These are phyloP conservation scores for Lophotis ruficrista DNA, from an alignment of 2,113 vertebrate genomes.

Conservation along the genomic window DNA sequence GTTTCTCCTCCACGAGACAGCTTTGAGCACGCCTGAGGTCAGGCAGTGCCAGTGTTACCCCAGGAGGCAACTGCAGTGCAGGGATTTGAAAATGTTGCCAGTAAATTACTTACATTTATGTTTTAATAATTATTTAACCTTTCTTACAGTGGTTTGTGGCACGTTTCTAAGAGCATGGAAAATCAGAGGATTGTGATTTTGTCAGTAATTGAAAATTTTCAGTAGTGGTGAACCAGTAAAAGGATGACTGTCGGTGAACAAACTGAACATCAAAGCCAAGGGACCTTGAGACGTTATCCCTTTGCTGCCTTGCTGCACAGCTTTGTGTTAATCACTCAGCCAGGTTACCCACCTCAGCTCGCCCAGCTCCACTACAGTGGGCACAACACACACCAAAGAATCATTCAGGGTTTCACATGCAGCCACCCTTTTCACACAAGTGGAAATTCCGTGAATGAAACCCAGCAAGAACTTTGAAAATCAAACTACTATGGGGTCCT, in stretches of 20 bases:
- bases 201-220: neutral
- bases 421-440: neutral
- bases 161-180: neutral
- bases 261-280: neutral
- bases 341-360: neutral
- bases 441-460: neutral
- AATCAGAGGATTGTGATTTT: neutral
- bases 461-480: neutral
- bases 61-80: neutral
- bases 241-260: accelerated
- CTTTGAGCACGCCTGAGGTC: neutral
- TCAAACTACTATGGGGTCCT: neutral
- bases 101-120: neutral
- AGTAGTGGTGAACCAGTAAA: neutral
- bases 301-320: neutral
- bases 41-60: neutral
- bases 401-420: accelerated
- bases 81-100: neutral
- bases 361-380: accelerated
- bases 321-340: neutral
- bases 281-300: neutral
- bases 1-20: neutral
- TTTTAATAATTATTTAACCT: neutral
- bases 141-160: neutral
- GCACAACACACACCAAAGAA: neutral